Percentiles rank a stretch among this genome's conserved stretches.
Evolutionary conservation across 2,888 invertebrate species (phyloP).

Genomic region (Apamea crenata): DNA sequence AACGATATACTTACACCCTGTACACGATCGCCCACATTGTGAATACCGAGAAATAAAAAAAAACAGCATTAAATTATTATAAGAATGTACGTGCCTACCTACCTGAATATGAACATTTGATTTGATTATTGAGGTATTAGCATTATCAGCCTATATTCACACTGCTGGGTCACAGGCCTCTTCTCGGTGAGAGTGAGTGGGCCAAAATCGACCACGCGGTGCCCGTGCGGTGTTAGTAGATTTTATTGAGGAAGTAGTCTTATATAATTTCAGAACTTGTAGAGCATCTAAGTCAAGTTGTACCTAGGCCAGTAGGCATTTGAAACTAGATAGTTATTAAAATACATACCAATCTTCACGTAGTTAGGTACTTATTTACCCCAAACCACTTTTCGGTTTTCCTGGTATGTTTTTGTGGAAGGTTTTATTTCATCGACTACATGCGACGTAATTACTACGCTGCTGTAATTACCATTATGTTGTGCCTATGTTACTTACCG

Average conservation of each 20-base stretch:
- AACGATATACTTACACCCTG: slow-evolving; percentile 79
- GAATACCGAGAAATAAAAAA: slow-evolving; percentile 55
- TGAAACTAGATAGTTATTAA: slow-evolving; percentile 20
- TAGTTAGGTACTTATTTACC: slow-evolving; percentile 20
- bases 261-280: neutral
- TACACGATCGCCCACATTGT: slow-evolving; percentile 34
- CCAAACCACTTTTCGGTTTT: slow-evolving; percentile 29
- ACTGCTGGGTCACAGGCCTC: neutral
- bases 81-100: neutral
- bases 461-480: slow-evolving; percentile 33
- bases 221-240: neutral
- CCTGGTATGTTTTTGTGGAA: slow-evolving; percentile 35
- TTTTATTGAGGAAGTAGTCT: neutral
- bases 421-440: slow-evolving; percentile 38
- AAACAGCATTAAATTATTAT: slow-evolving; percentile 8
- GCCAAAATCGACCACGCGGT: neutral
- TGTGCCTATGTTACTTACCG: slow-evolving; percentile 84
- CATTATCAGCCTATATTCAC: neutral
- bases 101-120: neutral
- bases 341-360: slow-evolving; percentile 24
- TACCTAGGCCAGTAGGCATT: neutral
- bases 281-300: neutral
- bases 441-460: slow-evolving; percentile 45
- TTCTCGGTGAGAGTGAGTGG: neutral
- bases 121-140: neutral